Conservation (phyloP, 1,140 invertebrate genomes). For the Planococcus citri region DNA sequence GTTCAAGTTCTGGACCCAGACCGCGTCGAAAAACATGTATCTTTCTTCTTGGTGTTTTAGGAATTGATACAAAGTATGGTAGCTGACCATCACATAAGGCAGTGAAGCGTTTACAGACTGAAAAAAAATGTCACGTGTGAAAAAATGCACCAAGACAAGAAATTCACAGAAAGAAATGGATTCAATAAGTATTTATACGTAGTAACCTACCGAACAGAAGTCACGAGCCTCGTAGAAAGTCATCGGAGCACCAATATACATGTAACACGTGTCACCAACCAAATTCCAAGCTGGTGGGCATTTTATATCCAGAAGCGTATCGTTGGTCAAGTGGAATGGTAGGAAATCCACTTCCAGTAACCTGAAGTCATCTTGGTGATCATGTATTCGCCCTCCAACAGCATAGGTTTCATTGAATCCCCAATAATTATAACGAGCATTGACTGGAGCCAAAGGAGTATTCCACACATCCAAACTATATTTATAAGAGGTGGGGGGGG, state of each 20-base stretch:
- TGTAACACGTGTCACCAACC: conserved; percentile 84
- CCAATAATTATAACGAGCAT: conserved; percentile 95
- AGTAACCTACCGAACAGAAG: conserved; percentile 79
- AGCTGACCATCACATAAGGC: conserved; percentile 69
- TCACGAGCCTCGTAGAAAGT: conserved; percentile 74
- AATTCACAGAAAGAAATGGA: no score
- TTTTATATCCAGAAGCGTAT: conserved; percentile 67
- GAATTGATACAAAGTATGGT: conserved; percentile 57
- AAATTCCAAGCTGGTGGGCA: conserved; percentile 91
- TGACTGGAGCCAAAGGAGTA: conserved; percentile 51
- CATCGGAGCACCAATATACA: conserved; percentile 90
- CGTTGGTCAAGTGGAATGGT: conserved; percentile 78
- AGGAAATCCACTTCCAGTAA: conserved; percentile 74
- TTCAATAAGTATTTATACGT: no score
- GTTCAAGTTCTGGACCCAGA: conserved; percentile 86
- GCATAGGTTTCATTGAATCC: conserved; percentile 80
- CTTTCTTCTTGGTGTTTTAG: conserved; percentile 62
- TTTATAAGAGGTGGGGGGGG: no score
- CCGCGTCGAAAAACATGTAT: conserved; percentile 65
- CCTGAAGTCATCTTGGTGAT: conserved; percentile 68
- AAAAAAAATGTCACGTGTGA: conserved; percentile 28
- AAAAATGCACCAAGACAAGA: conserved; percentile 20
- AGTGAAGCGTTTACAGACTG: conserved; percentile 81
- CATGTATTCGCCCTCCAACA: conserved; percentile 79
- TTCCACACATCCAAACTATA: conserved; percentile 66